Evolutionary conservation across 1,140 invertebrate species (phyloP).

Genomic region (Chlorops oryzae): DNA sequence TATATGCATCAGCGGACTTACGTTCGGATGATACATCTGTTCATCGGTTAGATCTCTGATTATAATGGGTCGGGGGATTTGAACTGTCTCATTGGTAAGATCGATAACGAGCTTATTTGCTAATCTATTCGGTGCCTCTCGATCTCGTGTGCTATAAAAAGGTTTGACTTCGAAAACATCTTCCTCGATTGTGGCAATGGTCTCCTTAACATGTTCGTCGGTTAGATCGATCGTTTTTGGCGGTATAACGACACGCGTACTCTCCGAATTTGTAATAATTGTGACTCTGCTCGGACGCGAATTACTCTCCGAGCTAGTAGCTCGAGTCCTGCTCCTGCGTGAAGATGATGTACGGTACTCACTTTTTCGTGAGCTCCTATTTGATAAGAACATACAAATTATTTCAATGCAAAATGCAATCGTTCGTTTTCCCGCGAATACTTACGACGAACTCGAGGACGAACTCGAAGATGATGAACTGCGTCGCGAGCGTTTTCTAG

Average conservation of each 20-base stretch:
- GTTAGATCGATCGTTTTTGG: slow-evolving; percentile 31
- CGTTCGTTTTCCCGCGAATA: no score
- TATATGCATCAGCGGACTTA: slow-evolving; percentile 32
- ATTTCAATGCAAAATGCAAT: no score
- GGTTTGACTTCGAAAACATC: slow-evolving; percentile 30
- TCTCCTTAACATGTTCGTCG: slow-evolving; percentile 33
- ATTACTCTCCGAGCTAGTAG: slow-evolving; percentile 31
- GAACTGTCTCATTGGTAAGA: slow-evolving; percentile 34
- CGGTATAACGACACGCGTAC: slow-evolving; percentile 3
- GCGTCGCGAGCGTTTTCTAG: slow-evolving; percentile 32
- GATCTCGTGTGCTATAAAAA: slow-evolving; percentile 34
- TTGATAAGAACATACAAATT: no score
- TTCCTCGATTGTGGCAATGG: slow-evolving; percentile 38
- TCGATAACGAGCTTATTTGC: slow-evolving; percentile 40
- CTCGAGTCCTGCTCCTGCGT: slow-evolving; percentile 18
- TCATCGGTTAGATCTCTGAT: slow-evolving; percentile 5
- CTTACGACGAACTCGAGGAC: slow-evolving; percentile 21
- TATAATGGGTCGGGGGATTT: slow-evolving; percentile 18
- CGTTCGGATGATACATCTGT: slow-evolving; percentile 19
- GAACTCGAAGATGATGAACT: slow-evolving; percentile 37
- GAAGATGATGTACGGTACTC: slow-evolving; percentile 28
- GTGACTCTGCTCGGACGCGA: slow-evolving; percentile 11
- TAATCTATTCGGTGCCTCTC: slow-evolving; percentile 18
- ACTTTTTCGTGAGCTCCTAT: no score
- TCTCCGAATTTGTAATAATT: no score